Base-by-base conservation (phyloP, 2,113 vertebrate genomes). In the Progne subis region DNA sequence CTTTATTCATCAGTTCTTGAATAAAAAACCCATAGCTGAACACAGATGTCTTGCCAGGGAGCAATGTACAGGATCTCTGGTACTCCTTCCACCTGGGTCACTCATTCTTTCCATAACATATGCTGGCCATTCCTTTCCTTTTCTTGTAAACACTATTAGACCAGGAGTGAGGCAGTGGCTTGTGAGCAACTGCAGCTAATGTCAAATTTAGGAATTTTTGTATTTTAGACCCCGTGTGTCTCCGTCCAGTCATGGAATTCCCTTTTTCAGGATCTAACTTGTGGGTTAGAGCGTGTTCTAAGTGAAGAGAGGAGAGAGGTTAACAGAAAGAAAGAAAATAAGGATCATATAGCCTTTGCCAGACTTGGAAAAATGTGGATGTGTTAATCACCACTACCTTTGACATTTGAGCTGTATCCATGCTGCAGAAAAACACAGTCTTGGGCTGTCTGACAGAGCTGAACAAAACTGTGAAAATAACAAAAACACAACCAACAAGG, bases 61-160 rank as follows among this genome's bases (percentile, higher is more conserved):
- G 74, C 87, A 74, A 18, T 63, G 47, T 85, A 37, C 63, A 17
- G 81, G 84, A 56, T 95, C 77, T 91, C 84, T 75, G 81, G 76
- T 95, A 92, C 68, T 90, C 76, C 26, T 95, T 92, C 74, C 93
- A 83, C 60, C 71, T 86, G 60, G 82, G 87, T 88, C 94, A 70
- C 50, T 94, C 92, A 88, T 94, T 87, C 82, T 95, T 96, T 93
- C 85, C 90, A 90, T 82, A 88, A 77, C 94, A 87, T 95, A 82
- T 93, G 87, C 32, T 97, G 92, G 90, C 87, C 93, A 93, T 93
- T 94, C 82, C 88, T 94, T 93, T 87, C 75, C 68, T 94, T 94
- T 74, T 86, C 82, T 88, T 93, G 68, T 94, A 82, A 96, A 95
- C 75, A 64, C 59, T 43, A 20, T 77, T 93, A 95, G 96, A 74